Evolutionary conservation across 2,888 invertebrate genomes (phyloP).

Genomic region (Aelia acuminata): DNA sequence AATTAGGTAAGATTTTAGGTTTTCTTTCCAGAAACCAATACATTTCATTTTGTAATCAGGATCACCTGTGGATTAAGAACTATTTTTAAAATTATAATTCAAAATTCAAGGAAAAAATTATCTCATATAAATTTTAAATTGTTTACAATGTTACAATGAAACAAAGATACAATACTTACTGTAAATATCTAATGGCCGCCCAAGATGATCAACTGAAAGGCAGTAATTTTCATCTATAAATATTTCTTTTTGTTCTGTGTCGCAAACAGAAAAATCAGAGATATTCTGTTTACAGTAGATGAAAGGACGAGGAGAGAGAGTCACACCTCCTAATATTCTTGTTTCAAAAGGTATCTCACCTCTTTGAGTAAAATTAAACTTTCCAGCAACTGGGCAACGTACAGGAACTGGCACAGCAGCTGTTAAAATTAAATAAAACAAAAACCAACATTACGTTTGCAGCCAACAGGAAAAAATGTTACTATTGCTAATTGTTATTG

Average conservation of each 20-base stretch:
- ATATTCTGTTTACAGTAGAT: slow-evolving; percentile 93
- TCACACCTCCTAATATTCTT: slow-evolving; percentile 95
- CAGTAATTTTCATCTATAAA: slow-evolving; percentile 96
- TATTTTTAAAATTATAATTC: not conserved
- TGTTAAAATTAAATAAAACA: too few species aligned
- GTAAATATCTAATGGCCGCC: slow-evolving; percentile 95
- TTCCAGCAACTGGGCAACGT: slow-evolving; percentile 95
- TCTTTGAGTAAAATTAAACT: slow-evolving; percentile 92
- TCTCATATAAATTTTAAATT: too few species aligned
- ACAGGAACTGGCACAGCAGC: slow-evolving; percentile 92
- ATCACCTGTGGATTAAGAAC: slow-evolving; percentile 75
- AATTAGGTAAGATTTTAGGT: slow-evolving; percentile 94
- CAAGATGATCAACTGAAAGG: slow-evolving; percentile 94
- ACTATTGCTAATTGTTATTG: too few species aligned
- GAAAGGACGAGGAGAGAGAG: slow-evolving; percentile 92
- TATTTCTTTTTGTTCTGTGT: slow-evolving; percentile 94
- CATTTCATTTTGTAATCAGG: slow-evolving; percentile 98
- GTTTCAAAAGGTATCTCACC: slow-evolving; percentile 94
- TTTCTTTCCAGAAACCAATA: slow-evolving; percentile 98
- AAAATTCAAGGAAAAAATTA: too few species aligned
- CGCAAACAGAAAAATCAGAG: slow-evolving; percentile 96
- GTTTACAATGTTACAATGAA: not conserved
- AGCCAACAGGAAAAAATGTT: too few species aligned
- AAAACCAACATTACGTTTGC: too few species aligned
- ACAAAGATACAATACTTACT: slow-evolving; percentile 71